phyloP scores from a whole-genome alignment of 64 coral and sea anemone species.

The Acropora tenuis region DNA sequence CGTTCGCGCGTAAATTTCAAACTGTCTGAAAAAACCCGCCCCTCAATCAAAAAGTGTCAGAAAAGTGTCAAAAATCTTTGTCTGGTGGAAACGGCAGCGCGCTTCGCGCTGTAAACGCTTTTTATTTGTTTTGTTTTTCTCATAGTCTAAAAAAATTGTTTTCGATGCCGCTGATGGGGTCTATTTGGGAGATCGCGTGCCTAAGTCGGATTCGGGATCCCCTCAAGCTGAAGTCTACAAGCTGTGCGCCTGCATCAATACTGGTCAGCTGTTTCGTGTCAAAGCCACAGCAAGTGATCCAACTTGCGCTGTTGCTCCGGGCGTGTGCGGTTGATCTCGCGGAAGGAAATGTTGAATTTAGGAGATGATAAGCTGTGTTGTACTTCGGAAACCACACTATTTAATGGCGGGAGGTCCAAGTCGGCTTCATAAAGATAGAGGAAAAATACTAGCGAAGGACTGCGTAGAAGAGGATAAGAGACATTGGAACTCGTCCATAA shows the following conservation, averaged over 20 bases:
- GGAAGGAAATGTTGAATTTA: not conserved
- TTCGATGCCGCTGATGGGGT: slow-evolving; percentile 7
- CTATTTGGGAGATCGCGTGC: not conserved
- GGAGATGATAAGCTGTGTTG: not conserved
- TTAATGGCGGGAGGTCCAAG: too few species aligned
- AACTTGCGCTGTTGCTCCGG: not conserved
- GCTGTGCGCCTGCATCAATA: slow-evolving; percentile 34
- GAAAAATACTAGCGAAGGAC: too few species aligned
- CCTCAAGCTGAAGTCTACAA: not conserved
- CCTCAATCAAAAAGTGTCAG: too few species aligned
- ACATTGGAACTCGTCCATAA: too few species aligned
- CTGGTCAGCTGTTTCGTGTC: slow-evolving; percentile 28
- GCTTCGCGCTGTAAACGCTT: not conserved
- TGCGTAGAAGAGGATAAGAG: too few species aligned
- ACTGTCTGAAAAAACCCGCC: too few species aligned
- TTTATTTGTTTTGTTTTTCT: not conserved
- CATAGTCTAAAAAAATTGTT: not conserved
- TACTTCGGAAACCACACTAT: too few species aligned
- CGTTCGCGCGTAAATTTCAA: too few species aligned
- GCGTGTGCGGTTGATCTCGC: not conserved
- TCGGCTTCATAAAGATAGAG: too few species aligned
- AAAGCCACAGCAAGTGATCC: not conserved
- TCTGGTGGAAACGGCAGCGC: too few species aligned
- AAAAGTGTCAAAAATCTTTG: too few species aligned
- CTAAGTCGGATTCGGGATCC: not conserved